A percentile compares a stretch with the other conserved stretches of the same genome.
phyloP scores from a whole-genome alignment of 2,797 vertebrate species.

The Carcharodon carcharias region DNA sequence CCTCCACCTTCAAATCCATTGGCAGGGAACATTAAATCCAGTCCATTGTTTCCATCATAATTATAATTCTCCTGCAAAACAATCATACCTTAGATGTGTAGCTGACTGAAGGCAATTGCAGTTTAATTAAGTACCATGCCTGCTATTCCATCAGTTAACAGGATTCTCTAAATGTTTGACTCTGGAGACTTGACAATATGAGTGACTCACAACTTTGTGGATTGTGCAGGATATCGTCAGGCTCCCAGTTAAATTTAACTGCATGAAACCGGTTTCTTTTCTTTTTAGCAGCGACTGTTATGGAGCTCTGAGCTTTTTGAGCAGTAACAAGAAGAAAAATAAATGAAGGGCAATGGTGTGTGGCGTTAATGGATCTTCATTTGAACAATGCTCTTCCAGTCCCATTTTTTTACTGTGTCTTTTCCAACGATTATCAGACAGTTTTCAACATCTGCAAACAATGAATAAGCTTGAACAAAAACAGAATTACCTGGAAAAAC shows the following conservation, averaged over 20 bases:
- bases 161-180: not conserved
- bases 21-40: no score
- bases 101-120: not conserved
- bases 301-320: not conserved
- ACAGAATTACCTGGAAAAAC: no score
- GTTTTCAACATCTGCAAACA: not conserved
- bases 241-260: not conserved
- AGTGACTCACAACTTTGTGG: not conserved
- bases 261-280: not conserved
- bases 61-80: not conserved
- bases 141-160: not conserved
- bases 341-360: not conserved
- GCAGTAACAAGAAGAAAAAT: not conserved
- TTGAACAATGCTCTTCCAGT: not conserved
- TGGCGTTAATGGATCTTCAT: not conserved
- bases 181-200: not conserved
- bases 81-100: not conserved
- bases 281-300: not conserved
- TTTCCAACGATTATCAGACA: not conserved
- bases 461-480: not conserved
- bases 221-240: not conserved
- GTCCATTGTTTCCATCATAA: no score
- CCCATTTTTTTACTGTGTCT: not conserved
- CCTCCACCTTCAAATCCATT: no score
- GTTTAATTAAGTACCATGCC: not conserved